Base-by-base conservation (phyloP, 2,888 invertebrate species). In the Carpatolechia fugitivella region DNA sequence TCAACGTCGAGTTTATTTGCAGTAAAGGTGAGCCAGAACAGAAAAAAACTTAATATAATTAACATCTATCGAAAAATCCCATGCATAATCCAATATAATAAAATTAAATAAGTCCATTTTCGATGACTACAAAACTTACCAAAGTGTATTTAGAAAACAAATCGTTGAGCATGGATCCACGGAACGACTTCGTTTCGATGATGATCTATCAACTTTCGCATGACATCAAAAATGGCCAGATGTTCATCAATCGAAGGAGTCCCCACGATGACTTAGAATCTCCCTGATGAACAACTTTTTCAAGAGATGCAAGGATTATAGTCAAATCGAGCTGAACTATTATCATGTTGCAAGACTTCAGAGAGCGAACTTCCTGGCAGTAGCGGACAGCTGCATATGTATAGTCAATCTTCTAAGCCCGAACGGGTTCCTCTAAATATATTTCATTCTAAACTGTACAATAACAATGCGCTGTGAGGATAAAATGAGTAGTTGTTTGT, bases 61-160 rank as follows among this genome's bases (percentile, higher is more conserved):
- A 58, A 54, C 13, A 53, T 57, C 56, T 58, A 53, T 57, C 68
- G 54, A 70, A 68, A 63, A 61, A 73, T 74, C 76, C 79, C 50
- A 76, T 80, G 79, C 79, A 80, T 66, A 63, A 71, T 18, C 70
- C 71, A 70, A 69, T 69, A 74, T 71, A 70, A 59, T 61, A 72
- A 70, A 70, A 59, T 61, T 71, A 70, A 35, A 38, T 38, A 38
- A 70, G 66, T 66, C 70, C 72, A 67, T 65, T 61, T 66, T 70
- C 77, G 70, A 76, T 71, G 67, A 59, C 65, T 62, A 63, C 60
- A 65, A 3, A 73, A 82, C 82, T 82, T 80, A 82, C 82, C 82
- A 63, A 65, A 55, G 8, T 41, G 40, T 52, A 24, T 41, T 51
- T 41, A 53, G 55, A 50, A 44, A 24, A 41, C 24, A 35, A 49